Conservation (phyloP, 1,140 invertebrate species). For the Paralvinella palmiformis region DNA sequence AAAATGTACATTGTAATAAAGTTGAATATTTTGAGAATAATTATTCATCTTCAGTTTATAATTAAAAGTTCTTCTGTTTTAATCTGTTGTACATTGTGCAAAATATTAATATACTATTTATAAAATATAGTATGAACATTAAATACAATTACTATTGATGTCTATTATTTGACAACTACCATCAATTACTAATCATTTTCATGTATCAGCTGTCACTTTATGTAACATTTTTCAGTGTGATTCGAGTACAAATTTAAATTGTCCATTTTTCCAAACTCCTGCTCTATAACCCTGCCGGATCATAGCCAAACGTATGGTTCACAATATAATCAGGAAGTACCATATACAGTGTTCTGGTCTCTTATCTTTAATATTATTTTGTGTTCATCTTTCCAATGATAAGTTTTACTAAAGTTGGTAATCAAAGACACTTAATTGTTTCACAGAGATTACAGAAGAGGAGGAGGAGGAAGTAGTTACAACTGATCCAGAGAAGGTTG, state of each 20-base stretch:
- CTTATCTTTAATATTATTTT: neutral
- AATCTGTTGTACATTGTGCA: no score
- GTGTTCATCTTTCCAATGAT: neutral
- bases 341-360: neutral
- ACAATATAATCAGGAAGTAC: neutral
- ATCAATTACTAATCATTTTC: no score
- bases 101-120: no score
- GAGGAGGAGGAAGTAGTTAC: constrained; percentile 20
- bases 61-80: no score
- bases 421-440: neutral
- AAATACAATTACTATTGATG: no score
- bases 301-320: constrained; percentile 13
- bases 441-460: constrained; percentile 27
- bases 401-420: neutral
- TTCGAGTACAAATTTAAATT: neutral
- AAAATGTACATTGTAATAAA: no score
- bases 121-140: no score
- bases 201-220: no score
- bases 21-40: no score
- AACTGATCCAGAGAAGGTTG: neutral
- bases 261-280: neutral
- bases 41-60: no score
- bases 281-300: neutral
- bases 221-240: neutral
- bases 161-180: no score